These are phyloP conservation scores for Hermatobates lingyangjiaoensis DNA, from an alignment of 1,140 invertebrate species.

Conservation along the genomic window DNA sequence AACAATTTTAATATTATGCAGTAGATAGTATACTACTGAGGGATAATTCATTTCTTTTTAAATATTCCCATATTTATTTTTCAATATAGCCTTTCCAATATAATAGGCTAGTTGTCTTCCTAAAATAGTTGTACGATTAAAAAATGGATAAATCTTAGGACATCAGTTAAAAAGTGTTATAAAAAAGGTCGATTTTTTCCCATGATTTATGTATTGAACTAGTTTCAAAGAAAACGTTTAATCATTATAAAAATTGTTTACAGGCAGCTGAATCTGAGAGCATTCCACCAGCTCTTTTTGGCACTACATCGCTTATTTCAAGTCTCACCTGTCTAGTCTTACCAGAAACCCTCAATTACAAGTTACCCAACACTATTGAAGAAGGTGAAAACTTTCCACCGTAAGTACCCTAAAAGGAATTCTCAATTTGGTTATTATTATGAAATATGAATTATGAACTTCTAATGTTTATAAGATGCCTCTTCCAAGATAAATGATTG, in stretches of 20 bases:
- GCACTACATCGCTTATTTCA: slow-evolving; percentile 13
- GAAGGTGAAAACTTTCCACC: slow-evolving; percentile 17
- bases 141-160: neutral
- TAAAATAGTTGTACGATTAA: neutral
- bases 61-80: too few species aligned
- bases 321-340: slow-evolving; percentile 13
- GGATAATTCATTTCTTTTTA: too few species aligned
- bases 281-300: slow-evolving; percentile 23
- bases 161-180: neutral
- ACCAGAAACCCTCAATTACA: slow-evolving; percentile 18
- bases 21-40: too few species aligned
- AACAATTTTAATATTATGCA: too few species aligned
- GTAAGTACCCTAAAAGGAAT: too few species aligned
- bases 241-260: neutral
- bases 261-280: slow-evolving; percentile 30
- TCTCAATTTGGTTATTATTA: too few species aligned
- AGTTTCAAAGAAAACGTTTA: neutral
- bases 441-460: too few species aligned
- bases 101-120: neutral
- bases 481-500: too few species aligned
- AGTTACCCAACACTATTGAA: slow-evolving; percentile 18
- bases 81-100: neutral
- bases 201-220: neutral
- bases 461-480: too few species aligned
- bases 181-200: neutral